phyloP scores from a whole-genome alignment of 2,113 vertebrate genomes.

The Sprattus sprattus region DNA sequence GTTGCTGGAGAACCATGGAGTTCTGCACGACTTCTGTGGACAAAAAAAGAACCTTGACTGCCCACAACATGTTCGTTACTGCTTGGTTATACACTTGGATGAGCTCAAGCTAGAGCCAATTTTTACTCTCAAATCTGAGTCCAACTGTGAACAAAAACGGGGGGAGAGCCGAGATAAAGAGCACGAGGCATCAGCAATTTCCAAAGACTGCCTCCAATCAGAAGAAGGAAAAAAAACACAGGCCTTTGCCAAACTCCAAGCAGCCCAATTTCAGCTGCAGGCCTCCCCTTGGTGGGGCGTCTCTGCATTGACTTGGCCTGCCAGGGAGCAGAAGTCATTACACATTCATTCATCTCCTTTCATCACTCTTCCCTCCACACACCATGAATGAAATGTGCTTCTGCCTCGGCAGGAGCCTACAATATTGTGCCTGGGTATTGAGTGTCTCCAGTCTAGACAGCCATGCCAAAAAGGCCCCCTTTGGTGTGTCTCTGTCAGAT shows the following conservation, averaged over 20 bases:
- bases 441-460: neutral
- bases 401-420: neutral
- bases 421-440: neutral
- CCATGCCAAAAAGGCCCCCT: neutral
- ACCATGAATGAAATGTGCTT: neutral
- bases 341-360: neutral
- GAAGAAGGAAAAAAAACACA: neutral
- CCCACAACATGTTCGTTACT: neutral
- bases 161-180: neutral
- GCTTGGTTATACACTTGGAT: neutral
- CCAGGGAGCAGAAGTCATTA: neutral
- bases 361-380: neutral
- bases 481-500: neutral
- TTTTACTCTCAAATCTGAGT: neutral
- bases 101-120: neutral
- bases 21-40: neutral
- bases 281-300: neutral
- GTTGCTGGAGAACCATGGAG: neutral
- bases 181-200: neutral
- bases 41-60: neutral
- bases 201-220: neutral
- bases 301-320: neutral
- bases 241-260: neutral
- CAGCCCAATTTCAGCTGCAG: neutral
- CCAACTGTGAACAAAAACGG: neutral